A percentile compares a stretch with the other conserved stretches of the same genome.
phyloP scores from a whole-genome alignment of 2,797 vertebrate genomes.

The Agapornis canus region DNA sequence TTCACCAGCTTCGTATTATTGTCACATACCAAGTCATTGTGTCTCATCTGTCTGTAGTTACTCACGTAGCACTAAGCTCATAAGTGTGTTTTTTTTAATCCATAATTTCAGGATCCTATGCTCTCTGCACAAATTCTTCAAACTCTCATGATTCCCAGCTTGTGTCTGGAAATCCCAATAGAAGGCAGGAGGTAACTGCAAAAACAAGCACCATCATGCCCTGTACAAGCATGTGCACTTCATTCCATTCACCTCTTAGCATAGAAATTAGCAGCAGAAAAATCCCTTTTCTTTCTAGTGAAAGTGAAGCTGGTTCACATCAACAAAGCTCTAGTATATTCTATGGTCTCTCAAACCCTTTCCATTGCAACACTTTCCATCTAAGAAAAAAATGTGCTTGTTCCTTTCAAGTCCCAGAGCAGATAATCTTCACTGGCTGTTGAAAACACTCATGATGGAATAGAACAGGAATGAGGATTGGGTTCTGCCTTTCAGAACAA shows the following conservation, averaged over 20 bases:
- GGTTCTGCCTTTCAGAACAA: not conserved
- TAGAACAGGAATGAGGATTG: not conserved
- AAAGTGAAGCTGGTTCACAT: not conserved
- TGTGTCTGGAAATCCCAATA: not conserved
- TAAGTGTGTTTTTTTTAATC: not conserved
- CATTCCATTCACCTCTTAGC: not conserved
- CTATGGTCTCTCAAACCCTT: not conserved
- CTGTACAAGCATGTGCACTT: not conserved
- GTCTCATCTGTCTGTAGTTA: constrained; percentile 5
- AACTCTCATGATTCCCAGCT: not conserved
- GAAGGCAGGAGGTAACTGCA: not conserved
- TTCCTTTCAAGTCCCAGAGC: not conserved
- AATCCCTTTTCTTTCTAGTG: not conserved
- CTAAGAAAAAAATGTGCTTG: not conserved
- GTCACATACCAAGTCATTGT: not conserved
- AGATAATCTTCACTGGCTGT: not conserved
- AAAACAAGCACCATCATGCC: not conserved
- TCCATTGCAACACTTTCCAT: not conserved
- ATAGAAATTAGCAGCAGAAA: not conserved
- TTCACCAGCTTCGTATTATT: not conserved
- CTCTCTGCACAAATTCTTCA: not conserved
- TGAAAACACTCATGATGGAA: not conserved
- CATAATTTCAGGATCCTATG: not conserved
- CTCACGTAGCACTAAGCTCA: not conserved
- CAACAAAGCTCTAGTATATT: not conserved